Conservation (phyloP, 2,113 vertebrate species). For the Petroica traversi region DNA sequence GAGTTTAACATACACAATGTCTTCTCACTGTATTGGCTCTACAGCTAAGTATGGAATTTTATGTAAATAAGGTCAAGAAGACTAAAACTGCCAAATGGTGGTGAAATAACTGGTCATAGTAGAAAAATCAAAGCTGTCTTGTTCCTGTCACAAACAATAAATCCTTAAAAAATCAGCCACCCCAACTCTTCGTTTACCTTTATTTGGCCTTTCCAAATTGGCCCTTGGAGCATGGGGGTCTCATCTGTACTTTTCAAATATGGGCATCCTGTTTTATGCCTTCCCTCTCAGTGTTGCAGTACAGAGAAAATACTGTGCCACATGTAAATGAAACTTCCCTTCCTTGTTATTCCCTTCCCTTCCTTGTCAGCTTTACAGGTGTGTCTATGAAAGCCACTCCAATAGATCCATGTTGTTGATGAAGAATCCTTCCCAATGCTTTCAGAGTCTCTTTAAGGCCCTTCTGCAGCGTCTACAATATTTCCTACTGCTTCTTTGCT, state of each 20-base stretch:
- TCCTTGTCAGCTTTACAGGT: background rate
- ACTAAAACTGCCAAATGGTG: background rate
- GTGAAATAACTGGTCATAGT: background rate
- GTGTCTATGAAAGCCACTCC: background rate
- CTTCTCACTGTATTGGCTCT: background rate
- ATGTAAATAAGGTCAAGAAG: background rate
- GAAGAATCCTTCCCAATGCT: background rate
- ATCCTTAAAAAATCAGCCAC: background rate
- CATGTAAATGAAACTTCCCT: constrained; percentile 72
- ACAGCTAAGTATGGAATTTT: background rate
- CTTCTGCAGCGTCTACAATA: accelerated
- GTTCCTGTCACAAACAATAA: background rate
- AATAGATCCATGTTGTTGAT: background rate
- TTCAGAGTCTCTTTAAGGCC: background rate
- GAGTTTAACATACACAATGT: background rate
- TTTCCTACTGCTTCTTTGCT: background rate
- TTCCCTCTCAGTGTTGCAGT: constrained; percentile 82
- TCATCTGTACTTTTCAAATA: background rate
- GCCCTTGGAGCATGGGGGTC: background rate
- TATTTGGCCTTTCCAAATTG: background rate
- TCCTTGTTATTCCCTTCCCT: background rate
- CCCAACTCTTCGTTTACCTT: background rate
- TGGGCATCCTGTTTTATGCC: constrained; percentile 79
- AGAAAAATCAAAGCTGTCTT: background rate
- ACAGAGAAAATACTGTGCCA: constrained; percentile 78